These are phyloP conservation scores for Panulirus ornatus DNA, from an alignment of 1,140 invertebrate species.

Conservation along the genomic window DNA sequence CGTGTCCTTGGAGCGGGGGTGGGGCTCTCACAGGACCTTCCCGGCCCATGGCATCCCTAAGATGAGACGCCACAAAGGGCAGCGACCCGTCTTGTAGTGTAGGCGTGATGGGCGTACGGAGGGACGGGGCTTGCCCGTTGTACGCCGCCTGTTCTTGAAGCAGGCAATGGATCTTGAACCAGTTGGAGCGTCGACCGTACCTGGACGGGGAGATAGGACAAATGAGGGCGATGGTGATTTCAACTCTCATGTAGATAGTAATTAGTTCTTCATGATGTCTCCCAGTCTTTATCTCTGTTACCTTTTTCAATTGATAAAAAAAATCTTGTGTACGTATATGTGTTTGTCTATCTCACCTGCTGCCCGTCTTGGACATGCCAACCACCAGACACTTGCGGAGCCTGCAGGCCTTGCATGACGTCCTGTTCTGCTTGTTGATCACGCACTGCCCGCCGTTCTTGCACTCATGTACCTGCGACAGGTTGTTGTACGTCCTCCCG, in stretches of 20 bases:
- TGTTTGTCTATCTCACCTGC: conserved; percentile 48
- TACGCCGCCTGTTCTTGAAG: conserved; percentile 82
- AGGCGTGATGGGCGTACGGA: conserved; percentile 72
- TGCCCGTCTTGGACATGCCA: conserved; percentile 96
- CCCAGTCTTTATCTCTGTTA: neutral
- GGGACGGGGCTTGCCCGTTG: conserved; percentile 43
- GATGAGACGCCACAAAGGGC: conserved; percentile 71
- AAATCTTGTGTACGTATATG: neutral
- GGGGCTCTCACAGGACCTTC: conserved; percentile 35
- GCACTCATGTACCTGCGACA: conserved; percentile 92
- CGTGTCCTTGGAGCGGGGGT: conserved; percentile 22
- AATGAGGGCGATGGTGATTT: neutral
- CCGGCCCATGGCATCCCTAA: conserved; percentile 64
- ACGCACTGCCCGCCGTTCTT: conserved; percentile 96
- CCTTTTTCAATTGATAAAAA: neutral
- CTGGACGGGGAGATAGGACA: conserved; percentile 48
- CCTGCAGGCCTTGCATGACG: conserved; percentile 95
- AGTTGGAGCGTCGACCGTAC: conserved; percentile 79
- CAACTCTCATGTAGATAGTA: neutral
- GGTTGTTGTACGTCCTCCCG: conserved; percentile 95
- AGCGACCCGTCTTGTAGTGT: conserved; percentile 74
- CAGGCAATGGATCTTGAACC: conserved; percentile 80
- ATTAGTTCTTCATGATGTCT: neutral
- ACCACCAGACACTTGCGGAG: conserved; percentile 94
- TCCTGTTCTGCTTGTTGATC: conserved; percentile 97